These are phyloP conservation scores for Himantopus leucocephalus DNA, from an alignment of 2,113 vertebrate genomes.

Conservation along the genomic window DNA sequence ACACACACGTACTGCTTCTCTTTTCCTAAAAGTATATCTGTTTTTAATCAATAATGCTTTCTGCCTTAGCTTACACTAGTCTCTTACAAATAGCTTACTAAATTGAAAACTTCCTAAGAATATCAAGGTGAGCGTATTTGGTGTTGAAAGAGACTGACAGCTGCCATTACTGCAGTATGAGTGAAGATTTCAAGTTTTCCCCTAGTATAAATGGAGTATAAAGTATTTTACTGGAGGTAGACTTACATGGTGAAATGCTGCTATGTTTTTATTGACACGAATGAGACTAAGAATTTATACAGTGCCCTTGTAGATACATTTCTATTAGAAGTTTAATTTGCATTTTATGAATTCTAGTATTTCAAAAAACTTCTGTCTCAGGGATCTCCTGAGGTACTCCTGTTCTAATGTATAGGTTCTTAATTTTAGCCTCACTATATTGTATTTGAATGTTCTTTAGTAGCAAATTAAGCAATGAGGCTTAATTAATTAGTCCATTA, in stretches of 20 bases:
- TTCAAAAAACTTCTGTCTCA: neutral
- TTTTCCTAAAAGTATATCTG: neutral
- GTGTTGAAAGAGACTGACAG: neutral
- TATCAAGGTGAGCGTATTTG: neutral
- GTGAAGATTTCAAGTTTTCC: neutral
- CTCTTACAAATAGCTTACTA: neutral
- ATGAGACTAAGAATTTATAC: neutral
- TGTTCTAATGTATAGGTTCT: neutral
- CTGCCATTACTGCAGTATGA: neutral
- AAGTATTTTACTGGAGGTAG: neutral
- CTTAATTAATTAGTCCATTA: neutral
- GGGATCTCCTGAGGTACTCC: neutral
- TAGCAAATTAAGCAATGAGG: neutral
- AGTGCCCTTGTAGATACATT: neutral
- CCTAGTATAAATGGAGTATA: neutral
- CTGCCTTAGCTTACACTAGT: neutral
- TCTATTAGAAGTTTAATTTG: neutral
- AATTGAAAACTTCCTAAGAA: neutral
- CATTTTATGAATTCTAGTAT: neutral
- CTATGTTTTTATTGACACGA: neutral
- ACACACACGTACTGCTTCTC: neutral
- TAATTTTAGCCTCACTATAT: neutral
- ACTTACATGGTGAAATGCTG: neutral
- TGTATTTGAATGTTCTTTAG: neutral
- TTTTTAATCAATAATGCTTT: neutral